phyloP scores from a whole-genome alignment of 1,140 invertebrate species.

The Berghia stephanieae region DNA sequence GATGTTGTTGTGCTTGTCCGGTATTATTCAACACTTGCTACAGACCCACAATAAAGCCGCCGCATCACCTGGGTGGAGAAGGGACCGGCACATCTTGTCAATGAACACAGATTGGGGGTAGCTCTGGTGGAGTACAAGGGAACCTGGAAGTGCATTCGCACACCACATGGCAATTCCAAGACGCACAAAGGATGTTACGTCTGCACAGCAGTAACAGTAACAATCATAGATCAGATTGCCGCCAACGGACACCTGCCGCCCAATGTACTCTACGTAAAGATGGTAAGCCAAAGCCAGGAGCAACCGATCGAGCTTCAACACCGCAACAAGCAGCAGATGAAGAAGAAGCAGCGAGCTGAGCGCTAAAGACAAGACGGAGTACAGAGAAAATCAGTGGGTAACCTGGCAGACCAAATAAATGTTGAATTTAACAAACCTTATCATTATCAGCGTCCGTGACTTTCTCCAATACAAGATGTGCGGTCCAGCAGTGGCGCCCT shows the following conservation, averaged over 20 bases:
- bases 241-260: slow-evolving; percentile 14
- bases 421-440: slow-evolving; percentile 23
- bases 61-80: slow-evolving; percentile 1
- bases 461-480: slow-evolving; percentile 10
- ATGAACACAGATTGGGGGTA: slow-evolving; percentile 9
- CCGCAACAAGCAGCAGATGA: slow-evolving; percentile 1
- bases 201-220: slow-evolving; percentile 5
- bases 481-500: slow-evolving; percentile 13
- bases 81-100: slow-evolving; percentile 11
- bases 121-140: slow-evolving; percentile 7
- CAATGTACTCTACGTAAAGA: slow-evolving; percentile 5
- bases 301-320: neutral
- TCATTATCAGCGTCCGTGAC: neutral
- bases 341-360: slow-evolving; percentile 9
- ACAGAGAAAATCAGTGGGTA: slow-evolving; percentile 18
- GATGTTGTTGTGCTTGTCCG: neutral
- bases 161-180: slow-evolving; percentile 5
- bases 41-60: neutral
- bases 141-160: neutral
- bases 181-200: slow-evolving; percentile 7
- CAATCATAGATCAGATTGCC: neutral
- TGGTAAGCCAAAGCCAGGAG: slow-evolving; percentile 1
- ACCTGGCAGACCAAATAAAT: slow-evolving; percentile 30
- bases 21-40: slow-evolving; percentile 19
- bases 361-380: slow-evolving; percentile 5